phyloP scores from a whole-genome alignment of 2,113 vertebrate genomes.

The Oryzias curvinotus region DNA sequence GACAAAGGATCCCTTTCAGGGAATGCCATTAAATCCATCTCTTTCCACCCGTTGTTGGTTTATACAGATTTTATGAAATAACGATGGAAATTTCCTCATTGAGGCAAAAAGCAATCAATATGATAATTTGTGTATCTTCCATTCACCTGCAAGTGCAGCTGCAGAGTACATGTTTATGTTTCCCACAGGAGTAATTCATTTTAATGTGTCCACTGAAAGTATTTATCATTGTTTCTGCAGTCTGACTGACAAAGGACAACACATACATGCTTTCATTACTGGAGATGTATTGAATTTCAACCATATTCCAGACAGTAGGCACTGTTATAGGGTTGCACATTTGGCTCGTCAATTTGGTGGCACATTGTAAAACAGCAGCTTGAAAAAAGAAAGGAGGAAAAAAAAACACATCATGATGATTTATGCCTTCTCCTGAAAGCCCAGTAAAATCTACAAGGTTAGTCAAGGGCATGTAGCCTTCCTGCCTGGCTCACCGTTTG shows the following conservation, averaged over 20 bases:
- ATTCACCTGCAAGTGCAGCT: conserved; percentile 55
- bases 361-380: conserved; percentile 54
- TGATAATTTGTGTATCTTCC: conserved; percentile 70
- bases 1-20: conserved; percentile 32
- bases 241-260: conserved; percentile 58
- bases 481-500: conserved; percentile 54
- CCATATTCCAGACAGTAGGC: conserved; percentile 43
- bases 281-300: conserved; percentile 45
- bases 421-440: conserved; percentile 74
- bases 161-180: conserved; percentile 48
- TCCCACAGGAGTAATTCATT: conserved; percentile 60
- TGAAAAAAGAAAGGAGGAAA: conserved; percentile 9
- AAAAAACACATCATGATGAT: conserved; percentile 61
- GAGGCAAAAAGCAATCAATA: conserved; percentile 69
- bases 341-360: conserved; percentile 62
- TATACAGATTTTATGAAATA: conserved; percentile 58
- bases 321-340: conserved; percentile 57
- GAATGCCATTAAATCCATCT: conserved; percentile 48
- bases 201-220: conserved; percentile 60
- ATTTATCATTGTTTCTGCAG: conserved; percentile 54
- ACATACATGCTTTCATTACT: conserved; percentile 56
- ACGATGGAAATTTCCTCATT: conserved; percentile 62
- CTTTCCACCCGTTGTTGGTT: conserved; percentile 55
- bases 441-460: conserved; percentile 73
- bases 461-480: conserved; percentile 70